Evolutionary conservation across 1,140 invertebrate species (phyloP), one percentile per base, ranked within the genome.

Genomic region (Trialeurodes vaporariorum): DNA sequence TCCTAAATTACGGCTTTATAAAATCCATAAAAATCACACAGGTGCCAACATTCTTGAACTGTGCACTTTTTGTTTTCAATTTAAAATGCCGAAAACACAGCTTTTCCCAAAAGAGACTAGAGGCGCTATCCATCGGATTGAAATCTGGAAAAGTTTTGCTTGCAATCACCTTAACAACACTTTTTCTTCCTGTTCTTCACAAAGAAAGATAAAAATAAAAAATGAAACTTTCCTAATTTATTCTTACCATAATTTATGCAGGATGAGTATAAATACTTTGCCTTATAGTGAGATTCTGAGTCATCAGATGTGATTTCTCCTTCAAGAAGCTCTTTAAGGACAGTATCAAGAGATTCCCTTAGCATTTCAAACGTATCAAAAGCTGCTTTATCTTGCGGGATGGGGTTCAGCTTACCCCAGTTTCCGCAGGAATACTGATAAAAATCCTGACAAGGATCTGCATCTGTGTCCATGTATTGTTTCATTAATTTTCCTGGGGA

Each of bases 351-450:
- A 63, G 87, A 89, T 77, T 91, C 88, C 64, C 89, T 81, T 27
- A 92, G 78, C 78, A 90, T 88, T 78, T 91, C 89, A 76, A 92
- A 92, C 0, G 88, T 92, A 73, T 92, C 90, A 70, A 86, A 91
- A 64, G 86, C 87, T 25, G 87, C 85, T 77, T 89, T 88, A 74
- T 92, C 91, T 70, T 86, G 87, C 2, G 93, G 93, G 69, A 95
- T 93, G 0, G 89, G 89, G 79, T 94, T 91, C 59, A 85, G 79
- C 26, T 84, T 83, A 26, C 87, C 85, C 92, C 92, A 94, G 70
- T 91, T 90, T 21, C 92, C 92, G 75, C 93, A 96, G 0, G 92
- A 87, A 74, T 88, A 96, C 73, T 91, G 84, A 77, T 94, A 96
- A 76, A 96, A 97, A 76, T 98, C 92, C 1, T 89, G 79, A 76